Base-by-base conservation (phyloP, 2,113 vertebrate species). In the Myrmecophaga tridactyla region DNA sequence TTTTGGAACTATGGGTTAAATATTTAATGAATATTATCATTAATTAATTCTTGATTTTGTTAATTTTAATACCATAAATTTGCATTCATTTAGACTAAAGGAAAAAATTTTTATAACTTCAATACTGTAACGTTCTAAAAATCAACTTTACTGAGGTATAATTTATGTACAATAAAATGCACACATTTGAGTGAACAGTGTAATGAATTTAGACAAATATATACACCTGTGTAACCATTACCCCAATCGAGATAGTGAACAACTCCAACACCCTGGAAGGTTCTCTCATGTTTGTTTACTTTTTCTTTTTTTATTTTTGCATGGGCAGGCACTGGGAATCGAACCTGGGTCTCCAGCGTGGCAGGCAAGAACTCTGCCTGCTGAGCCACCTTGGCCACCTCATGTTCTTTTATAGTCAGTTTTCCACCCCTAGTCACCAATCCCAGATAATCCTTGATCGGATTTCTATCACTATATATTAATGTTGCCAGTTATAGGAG, bases 31-130 rank as follows among this genome's bases (percentile, higher is more conserved):
- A 46, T 86, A 58, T 82, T 95, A 13, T 21, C 46, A 53, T 82
- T n/a, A 80, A 8, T 80, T 78, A 86, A 46, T 81, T 95, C 46
- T 94, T 90, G 34, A 86, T 25, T 14, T 25, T 20, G 36, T 70
- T 94, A 90, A 77, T 25, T 60, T 89, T 85, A 73, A 73, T 82
- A 31, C 4, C 81, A 27, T 90, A 96, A 89, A 69, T 90, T 23
- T 88, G 10, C 20, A 43, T 76, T 89, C 86, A 88, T 94, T 92
- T 94, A 90, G 58, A 58, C 18, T 73, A 78, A 63, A 70, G 23
- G 67, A 60, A 21, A 82, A n/a, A 86, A 91, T 93, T 67, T 67
- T 85, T 15, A 36, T 51, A 60, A 78, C 51, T 80, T 90, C 39
- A 34, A 73, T 23, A 43, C 31, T 69, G 0, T 85, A 78, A 63